Evolutionary conservation across 2,888 invertebrate genomes (phyloP), one percentile per base, ranked within the genome.

Genomic region (Lydus trimaculatus): DNA sequence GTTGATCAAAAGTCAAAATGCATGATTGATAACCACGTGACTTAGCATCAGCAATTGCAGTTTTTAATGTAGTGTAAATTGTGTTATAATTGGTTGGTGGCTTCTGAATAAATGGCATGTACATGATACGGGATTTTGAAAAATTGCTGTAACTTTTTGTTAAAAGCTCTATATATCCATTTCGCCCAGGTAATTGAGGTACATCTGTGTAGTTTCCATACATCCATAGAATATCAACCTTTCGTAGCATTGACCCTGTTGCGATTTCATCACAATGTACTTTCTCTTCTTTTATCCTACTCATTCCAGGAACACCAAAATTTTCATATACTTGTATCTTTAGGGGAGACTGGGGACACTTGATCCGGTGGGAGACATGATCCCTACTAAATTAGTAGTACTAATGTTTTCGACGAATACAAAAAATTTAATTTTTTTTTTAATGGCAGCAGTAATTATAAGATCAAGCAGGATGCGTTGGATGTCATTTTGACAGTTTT

Each of bases 211-310:
- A 43, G 6, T 43, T 43, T n/a, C n/a, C 43, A 6, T 43, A 43
- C 6, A 17, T 6, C 43, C 43, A 43, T 5, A 43, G 6, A 2
- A 36, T 1, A 15, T 36, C 15, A 1, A 43, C n/a, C 5, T 43
- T 43, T 0, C 8, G 6, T 17, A 2, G 17, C 1, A 43, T 64
- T 60, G 39, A 58, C 66, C 62, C 61, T 20, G 31, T 67, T 63
- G 65, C 48, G 61, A 31, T 64, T 66, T 31, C 39, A 71, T 66
- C 67, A 64, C 65, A 67, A 72, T 65, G 58, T 7, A 74, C 31
- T 60, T 73, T 65, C 71, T 73, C 52, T 9, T 73, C 73, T 73
- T 70, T 65, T 73, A 76, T 63, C 48, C 64, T 76, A 58, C 72
- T 75, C 61, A 64, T 69, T 65, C 72, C 76, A 71, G 71, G 60